Base-by-base conservation (phyloP, 2,888 invertebrate genomes). In the Lasioglossum leucozonium region DNA sequence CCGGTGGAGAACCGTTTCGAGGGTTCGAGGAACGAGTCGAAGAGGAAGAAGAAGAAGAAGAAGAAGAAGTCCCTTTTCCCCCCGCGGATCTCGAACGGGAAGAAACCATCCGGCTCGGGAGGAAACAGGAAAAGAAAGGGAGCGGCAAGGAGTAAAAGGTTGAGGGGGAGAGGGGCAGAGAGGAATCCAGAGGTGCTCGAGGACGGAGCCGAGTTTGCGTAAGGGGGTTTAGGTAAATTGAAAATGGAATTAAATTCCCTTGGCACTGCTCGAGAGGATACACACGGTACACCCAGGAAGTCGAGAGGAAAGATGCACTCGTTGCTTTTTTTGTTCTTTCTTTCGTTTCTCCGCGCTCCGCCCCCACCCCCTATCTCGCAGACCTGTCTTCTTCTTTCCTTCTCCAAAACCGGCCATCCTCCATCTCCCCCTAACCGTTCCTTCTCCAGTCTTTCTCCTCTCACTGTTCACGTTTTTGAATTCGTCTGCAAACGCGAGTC, bases 221-320 rank as follows among this genome's bases (percentile, higher is more conserved):
- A 89, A 92, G 90, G 90, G 89, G 92, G 91, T 92, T 92, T 91
- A 92, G 89, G 91, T 91, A 93, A 93, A 93, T 93, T 93, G 92
- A 93, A 93, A 92, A 92, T 93, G 91, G 93, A 92, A 93, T 93
- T 93, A 92, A 93, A 93, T 93, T 92, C 91, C 88, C 89, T 77
- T 86, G 85, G 87, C 87, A 84, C 89, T 84, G 87, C 88, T 91
- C 85, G 82, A 86, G 84, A 85, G 84, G 89, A 91, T 91, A 89
- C 87, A 91, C 87, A 86, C 86, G 84, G 82, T 81, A 80, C 72
- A 79, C 78, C 86, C 65, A 69, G 85, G 73, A 89, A 89, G 87
- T 86, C 81, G 85, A 87, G 84, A 86, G 87, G 82, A 90, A 87
- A 90, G 89, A 89, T 88, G 84, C 87, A 80, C 86, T 78, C 75